A percentile compares a stretch with the other conserved stretches of the same genome.
Conservation (phyloP, 1,140 invertebrate species). For the Orchesella cincta region DNA sequence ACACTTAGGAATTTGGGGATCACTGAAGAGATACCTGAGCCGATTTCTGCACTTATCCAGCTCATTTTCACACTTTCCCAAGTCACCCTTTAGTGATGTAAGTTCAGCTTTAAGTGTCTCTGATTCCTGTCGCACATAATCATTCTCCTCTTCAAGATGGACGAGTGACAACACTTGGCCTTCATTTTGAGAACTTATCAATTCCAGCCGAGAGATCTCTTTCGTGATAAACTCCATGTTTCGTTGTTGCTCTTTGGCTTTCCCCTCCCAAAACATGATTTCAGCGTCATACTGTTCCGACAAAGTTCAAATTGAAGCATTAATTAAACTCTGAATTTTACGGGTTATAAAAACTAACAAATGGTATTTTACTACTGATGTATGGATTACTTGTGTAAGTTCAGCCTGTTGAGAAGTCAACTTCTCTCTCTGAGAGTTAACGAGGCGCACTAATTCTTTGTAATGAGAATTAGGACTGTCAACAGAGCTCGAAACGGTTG, state of each 20-base stretch:
- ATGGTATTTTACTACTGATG: neutral
- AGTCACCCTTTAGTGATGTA: conserved; percentile 74
- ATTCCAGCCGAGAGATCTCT: conserved; percentile 76
- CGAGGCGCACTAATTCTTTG: conserved; percentile 76
- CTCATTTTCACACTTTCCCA: conserved; percentile 85
- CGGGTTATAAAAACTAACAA: neutral
- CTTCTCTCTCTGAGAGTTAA: conserved; percentile 87
- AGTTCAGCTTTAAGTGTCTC: conserved; percentile 83
- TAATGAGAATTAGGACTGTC: conserved; percentile 55
- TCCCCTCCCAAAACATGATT: conserved; percentile 84
- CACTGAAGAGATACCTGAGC: conserved; percentile 59
- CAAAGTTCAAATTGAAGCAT: conserved; percentile 41
- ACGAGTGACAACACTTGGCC: conserved; percentile 60
- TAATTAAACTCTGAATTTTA: too few relatives aligned
- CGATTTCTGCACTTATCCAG: conserved; percentile 81
- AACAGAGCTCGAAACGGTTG: conserved; percentile 29
- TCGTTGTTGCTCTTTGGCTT: conserved; percentile 79
- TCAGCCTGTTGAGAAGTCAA: conserved; percentile 83
- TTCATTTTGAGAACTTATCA: conserved; percentile 56
- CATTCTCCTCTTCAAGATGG: conserved; percentile 82
- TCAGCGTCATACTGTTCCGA: conserved; percentile 76
- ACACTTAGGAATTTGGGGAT: neutral
- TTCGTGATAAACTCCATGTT: conserved; percentile 79
- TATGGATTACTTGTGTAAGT: conserved; percentile 72
- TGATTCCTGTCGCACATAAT: conserved; percentile 83